phyloP scores from a whole-genome alignment of 64 coral and sea anemone genomes.

The Hydrozoanthus tunicans region DNA sequence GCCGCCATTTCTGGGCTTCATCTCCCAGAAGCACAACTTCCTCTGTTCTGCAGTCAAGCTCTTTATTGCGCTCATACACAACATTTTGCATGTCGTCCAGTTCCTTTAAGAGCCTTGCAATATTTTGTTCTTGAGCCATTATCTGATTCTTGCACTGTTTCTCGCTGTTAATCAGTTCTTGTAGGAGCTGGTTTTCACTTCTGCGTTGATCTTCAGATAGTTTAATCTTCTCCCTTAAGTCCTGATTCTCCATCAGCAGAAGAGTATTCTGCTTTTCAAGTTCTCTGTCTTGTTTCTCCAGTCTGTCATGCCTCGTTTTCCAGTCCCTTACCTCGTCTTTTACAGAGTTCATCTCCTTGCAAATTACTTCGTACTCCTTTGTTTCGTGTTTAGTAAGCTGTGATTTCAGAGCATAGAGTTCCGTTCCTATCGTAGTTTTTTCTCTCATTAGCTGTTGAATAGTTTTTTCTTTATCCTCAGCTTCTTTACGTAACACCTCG shows the following conservation, averaged over 20 bases:
- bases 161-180: conserved; percentile 11
- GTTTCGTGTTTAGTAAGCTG: conserved; percentile 29
- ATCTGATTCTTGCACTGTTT: conserved; percentile 22
- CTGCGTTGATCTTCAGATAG: not conserved
- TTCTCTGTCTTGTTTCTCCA: not conserved
- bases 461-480: conserved; percentile 64
- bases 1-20: not conserved
- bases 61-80: conserved; percentile 20
- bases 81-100: not conserved
- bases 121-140: not conserved
- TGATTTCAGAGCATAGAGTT: conserved; percentile 19
- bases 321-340: conserved; percentile 23
- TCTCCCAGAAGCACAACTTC: conserved; percentile 1
- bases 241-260: not conserved
- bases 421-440: conserved; percentile 26
- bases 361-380: conserved; percentile 1
- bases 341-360: conserved; percentile 7
- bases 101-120: not conserved
- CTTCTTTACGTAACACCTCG: conserved; percentile 62
- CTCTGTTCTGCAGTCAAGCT: not conserved
- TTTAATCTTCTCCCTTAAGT: conserved; percentile 6
- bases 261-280: not conserved
- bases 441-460: conserved; percentile 57
- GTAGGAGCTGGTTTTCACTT: not conserved
- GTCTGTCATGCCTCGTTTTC: not conserved